Evolutionary conservation across 2,888 invertebrate genomes (phyloP), one percentile per base, ranked within the genome.

Genomic region (Eledone cirrhosa): DNA sequence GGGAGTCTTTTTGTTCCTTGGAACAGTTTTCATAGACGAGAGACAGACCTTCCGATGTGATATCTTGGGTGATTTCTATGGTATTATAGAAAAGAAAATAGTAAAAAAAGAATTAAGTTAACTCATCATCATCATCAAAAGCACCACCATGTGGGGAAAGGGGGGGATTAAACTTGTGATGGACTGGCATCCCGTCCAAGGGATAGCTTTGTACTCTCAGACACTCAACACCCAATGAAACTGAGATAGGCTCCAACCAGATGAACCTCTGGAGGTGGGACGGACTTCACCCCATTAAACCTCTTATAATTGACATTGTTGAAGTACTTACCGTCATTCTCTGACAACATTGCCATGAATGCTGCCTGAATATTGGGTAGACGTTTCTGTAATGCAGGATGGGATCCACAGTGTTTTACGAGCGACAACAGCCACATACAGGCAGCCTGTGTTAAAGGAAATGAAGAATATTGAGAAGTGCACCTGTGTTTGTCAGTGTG

Each of bases 41-140:
- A 78, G 96, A 96, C 31, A 98, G 92, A 16, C 97, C 97, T 90
- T 97, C 96, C 22, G 96, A 95, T 0, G 97, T 96, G 2, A 96
- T 95, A 90, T 97, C 97, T 92, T 97, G 97, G 0, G 97, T 95
- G 85, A 97, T 94, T 87, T 97, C 97, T 97, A 89, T 78, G 89
- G n/a, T n/a, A n/a, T n/a, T n/a, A 41, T 41, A 2, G 41, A 41
- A 11, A 41, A 41, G 41, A 41, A 41, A 41, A 41, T 41, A 41
- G 41, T 5, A n/a, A 27, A 78, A 72, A 16, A 27, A 80, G 33
- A 11, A 41, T 8, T 8, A 2, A 41, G 41, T 41, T 0, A 41
- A 41, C 41, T 41, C n/a, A n/a, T n/a, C n/a, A n/a, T n/a, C n/a
- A n/a, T n/a, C n/a, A n/a, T n/a, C n/a, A 11, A 2, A 41, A 11